Evolutionary conservation across 1,140 invertebrate species (phyloP).

Genomic region (Drosophila navojoa): DNA sequence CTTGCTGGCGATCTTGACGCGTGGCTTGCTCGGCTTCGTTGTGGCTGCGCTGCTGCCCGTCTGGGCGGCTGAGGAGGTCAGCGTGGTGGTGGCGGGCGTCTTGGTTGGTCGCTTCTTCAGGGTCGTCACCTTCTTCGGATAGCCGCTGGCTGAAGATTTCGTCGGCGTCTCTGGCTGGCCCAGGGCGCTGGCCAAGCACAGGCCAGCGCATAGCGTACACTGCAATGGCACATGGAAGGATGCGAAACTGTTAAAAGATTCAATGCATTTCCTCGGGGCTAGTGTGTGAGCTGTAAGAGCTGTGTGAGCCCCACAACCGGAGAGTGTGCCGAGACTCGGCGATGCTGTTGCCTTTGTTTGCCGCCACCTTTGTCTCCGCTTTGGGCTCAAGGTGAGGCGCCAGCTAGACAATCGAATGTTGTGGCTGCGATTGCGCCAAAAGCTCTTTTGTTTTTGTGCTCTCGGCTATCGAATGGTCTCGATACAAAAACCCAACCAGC

Average conservation of each 20-base stretch:
- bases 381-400: slow-evolving; percentile 63
- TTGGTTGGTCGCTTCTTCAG: slow-evolving; percentile 79
- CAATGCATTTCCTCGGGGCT: neutral
- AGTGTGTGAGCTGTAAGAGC: too few relatives aligned
- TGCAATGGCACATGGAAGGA: slow-evolving; percentile 25
- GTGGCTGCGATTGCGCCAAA: slow-evolving; percentile 37
- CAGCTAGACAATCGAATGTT: slow-evolving; percentile 37
- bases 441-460: slow-evolving; percentile 50
- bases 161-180: slow-evolving; percentile 37
- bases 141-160: slow-evolving; percentile 50
- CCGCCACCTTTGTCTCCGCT: slow-evolving; percentile 44
- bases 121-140: slow-evolving; percentile 77
- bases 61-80: slow-evolving; percentile 14
- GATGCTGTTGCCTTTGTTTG: slow-evolving; percentile 28
- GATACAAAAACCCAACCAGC: slow-evolving; percentile 42
- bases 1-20: slow-evolving; percentile 48
- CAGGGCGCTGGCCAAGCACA: slow-evolving; percentile 56
- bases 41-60: neutral
- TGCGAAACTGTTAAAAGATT: slow-evolving; percentile 8
- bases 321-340: neutral
- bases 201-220: slow-evolving; percentile 57
- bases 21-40: slow-evolving; percentile 64
- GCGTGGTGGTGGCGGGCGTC: slow-evolving; percentile 39
- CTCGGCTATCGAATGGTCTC: slow-evolving; percentile 43
- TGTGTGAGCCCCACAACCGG: too few relatives aligned